A percentile compares a stretch with the other conserved stretches of the same genome.
phyloP scores from a whole-genome alignment of 2,113 vertebrate species.

The Butastur rufipennis region DNA sequence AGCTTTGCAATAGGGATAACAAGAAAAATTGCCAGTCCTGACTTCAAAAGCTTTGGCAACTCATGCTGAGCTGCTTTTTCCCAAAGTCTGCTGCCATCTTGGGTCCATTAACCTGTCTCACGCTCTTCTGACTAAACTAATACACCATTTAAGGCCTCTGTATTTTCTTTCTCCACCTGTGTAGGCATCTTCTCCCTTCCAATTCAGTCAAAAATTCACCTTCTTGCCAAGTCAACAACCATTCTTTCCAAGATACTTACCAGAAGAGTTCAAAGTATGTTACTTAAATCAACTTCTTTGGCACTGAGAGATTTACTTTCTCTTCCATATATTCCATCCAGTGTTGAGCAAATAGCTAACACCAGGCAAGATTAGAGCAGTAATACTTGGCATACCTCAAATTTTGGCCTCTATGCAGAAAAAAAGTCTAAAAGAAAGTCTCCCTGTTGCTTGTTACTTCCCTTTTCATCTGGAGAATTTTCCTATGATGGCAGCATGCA shows the following conservation, averaged over 20 bases:
- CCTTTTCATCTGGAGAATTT: not conserved
- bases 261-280: not conserved
- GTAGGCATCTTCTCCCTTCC: not conserved
- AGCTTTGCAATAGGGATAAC: not conserved
- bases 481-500: fast-evolving
- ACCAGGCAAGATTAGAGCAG: not conserved
- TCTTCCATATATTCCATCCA: not conserved
- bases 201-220: not conserved
- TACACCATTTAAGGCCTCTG: not conserved
- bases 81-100: not conserved
- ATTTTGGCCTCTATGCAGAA: not conserved
- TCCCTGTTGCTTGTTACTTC: not conserved
- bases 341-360: not conserved
- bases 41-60: not conserved
- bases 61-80: not conserved
- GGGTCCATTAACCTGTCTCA: not conserved
- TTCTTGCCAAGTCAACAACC: not conserved
- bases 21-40: not conserved
- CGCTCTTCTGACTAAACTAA: not conserved
- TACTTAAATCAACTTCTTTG: not conserved
- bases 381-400: not conserved
- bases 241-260: not conserved
- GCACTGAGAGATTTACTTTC: not conserved
- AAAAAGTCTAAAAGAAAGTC: not conserved
- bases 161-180: not conserved